Evolutionary conservation across 2,888 invertebrate species (phyloP), one percentile per base, ranked within the genome.

Genomic region (Doris montereyensis): DNA sequence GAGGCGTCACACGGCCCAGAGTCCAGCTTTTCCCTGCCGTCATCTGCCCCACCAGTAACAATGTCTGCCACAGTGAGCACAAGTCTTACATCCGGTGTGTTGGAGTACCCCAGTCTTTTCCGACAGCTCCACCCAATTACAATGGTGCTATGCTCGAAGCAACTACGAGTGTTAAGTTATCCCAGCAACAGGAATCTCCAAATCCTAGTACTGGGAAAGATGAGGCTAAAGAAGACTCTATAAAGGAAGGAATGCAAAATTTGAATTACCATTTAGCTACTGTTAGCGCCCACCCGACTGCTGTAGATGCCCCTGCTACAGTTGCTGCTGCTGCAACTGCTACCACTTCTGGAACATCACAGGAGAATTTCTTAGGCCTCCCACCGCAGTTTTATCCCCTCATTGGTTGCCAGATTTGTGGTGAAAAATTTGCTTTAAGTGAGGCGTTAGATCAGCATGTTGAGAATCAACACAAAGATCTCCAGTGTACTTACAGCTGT

Each of bases 401-500:
- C 24, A 65, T 79, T 58, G 76, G 62, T 13, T 81, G 81, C 72
- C 78, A 81, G 17, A 72, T 78, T 2, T 81, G 81, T 68, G 81
- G 81, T 4, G 81, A 78, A 30, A 81, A 78, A 28, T 81, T 78
- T 76, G 72, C 78, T 17, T 72, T 78, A 10, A 81, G 78, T 67
- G 78, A 81, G 67, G 81, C 78, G 1, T 62, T 81, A 10, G 79
- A 81, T 52, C 77, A 76, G n/a, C 82, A 82, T 34, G 76, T 77
- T 24, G 79, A 82, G 41, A 77, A 74, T 17, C 79, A 79, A 8
- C 79, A 78, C 30, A 78, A 78, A 35, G 78, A 81, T 71, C 58
- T 65, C 3, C n/a, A 21, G 26, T 75, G 78, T 17, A 35, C 75
- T 4, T 81, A 81, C 24, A 34, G 17, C 13, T 81, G 81, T 57